Evolutionary conservation across 2,888 invertebrate genomes (phyloP).

Genomic region (Eupsilia transversa): DNA sequence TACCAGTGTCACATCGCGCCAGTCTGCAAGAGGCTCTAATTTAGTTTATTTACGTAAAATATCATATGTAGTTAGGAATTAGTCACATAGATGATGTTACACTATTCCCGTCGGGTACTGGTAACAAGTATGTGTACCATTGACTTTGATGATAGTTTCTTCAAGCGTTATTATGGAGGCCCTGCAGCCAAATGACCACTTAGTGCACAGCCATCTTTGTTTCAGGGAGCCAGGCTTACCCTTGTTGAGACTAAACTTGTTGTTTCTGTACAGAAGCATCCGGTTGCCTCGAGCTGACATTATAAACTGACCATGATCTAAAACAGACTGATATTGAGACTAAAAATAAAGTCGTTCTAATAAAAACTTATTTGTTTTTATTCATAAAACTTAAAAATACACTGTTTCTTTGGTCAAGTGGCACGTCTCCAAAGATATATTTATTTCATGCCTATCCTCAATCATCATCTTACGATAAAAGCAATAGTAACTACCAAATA

Average conservation of each 20-base stretch:
- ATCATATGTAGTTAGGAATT: background rate
- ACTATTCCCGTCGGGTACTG: conserved; percentile 48
- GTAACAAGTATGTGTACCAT: conserved; percentile 57
- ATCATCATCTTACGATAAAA: background rate
- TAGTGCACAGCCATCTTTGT: conserved; percentile 73
- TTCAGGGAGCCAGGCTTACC: conserved; percentile 51
- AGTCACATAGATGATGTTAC: background rate
- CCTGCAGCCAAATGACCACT: conserved; percentile 67
- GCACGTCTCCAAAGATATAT: background rate
- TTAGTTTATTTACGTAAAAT: background rate
- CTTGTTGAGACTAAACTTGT: conserved; percentile 70
- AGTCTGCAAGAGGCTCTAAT: no score
- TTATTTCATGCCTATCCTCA: background rate
- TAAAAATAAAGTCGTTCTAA: background rate
- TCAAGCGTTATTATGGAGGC: conserved; percentile 71
- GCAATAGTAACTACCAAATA: background rate
- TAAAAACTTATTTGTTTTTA: background rate
- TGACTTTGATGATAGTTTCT: conserved; percentile 62
- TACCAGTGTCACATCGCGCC: no score
- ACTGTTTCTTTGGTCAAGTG: background rate
- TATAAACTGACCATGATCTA: conserved; percentile 64
- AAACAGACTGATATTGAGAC: conserved; percentile 20
- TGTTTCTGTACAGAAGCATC: conserved; percentile 68
- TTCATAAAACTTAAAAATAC: background rate
- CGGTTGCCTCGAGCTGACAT: conserved; percentile 68